Evolutionary conservation across 1,140 invertebrate genomes (phyloP), one percentile per base, ranked within the genome.

Genomic region (Saccostrea cuccullata): DNA sequence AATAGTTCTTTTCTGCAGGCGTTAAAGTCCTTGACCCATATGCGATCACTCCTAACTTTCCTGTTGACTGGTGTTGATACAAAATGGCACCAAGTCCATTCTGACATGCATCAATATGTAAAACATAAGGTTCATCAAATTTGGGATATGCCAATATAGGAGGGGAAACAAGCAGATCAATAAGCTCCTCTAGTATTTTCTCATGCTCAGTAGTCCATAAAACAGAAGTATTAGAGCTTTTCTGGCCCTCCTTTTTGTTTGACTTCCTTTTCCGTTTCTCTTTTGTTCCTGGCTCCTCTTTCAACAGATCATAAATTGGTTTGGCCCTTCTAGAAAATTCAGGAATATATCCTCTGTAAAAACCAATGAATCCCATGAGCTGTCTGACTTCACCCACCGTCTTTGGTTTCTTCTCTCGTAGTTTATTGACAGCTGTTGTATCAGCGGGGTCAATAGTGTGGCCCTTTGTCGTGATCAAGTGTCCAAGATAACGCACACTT

Each of bases 81-180:
- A 36, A 67, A 5, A 95, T 92, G 15, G 94, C 95, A 15, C 94
- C 95, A 58, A 95, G 87, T 11, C 94, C 94, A 88, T 92, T 90
- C 8, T 94, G 92, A 20, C 93, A 94, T 20, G 95, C 95, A 91
- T 96, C 95, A 1, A 93, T 95, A 82, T 94, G 94, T 0, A 95
- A 88, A 0, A 94, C 92, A 82, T 95, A 95, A 0, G 90, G 92
- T 91, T 94, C 87, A 11, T 85, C 84, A 83, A 93, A 93, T 88
- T 95, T 91, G 26, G 94, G 93, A 84, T 90, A 93, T 17, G 70
- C 60, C 86, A 95, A 90, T n/a, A 93, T 89, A 17, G 93, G 91
- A 26, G 90, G 12, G 2, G 26, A 86, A 17, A 73, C 90, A 30
- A 95, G 70, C 36, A 86, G 40, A 26, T 93, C 85, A 84, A 95